These are phyloP conservation scores for Syngnathus rostellatus DNA, from an alignment of 2,797 vertebrate genomes.

Conservation along the genomic window DNA sequence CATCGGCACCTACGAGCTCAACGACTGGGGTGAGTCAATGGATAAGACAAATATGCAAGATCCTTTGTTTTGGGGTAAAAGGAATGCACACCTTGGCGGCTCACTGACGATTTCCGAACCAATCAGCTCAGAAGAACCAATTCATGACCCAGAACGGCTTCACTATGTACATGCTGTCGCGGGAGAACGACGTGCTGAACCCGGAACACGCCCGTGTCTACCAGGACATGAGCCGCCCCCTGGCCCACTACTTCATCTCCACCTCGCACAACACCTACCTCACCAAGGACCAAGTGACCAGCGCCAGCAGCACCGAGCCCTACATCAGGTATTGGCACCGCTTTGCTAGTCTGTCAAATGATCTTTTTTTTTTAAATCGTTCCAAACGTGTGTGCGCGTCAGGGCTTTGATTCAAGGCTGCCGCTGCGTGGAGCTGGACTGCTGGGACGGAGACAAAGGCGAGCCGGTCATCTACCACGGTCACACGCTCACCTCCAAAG, in stretches of 20 bases:
- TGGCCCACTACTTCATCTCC: slow-evolving; percentile 89
- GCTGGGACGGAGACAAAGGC: slow-evolving; percentile 90
- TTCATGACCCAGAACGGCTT: slow-evolving; percentile 92
- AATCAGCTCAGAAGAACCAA: slow-evolving; percentile 66
- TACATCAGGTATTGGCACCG: slow-evolving; percentile 76
- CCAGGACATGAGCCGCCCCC: slow-evolving; percentile 87
- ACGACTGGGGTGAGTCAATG: slow-evolving; percentile 76
- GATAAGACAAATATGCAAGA: no score
- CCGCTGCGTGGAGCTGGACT: slow-evolving; percentile 94
- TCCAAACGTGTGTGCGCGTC: not conserved
- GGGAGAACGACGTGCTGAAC: slow-evolving; percentile 81
- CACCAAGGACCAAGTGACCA: slow-evolving; percentile 86
- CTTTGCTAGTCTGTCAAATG: not conserved
- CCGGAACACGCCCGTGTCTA: slow-evolving; percentile 69
- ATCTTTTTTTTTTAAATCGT: no score
- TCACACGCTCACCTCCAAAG: slow-evolving; percentile 91
- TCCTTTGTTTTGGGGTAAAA: no score
- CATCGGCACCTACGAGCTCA: slow-evolving; percentile 80
- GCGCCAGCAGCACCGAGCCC: slow-evolving; percentile 90
- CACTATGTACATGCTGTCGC: slow-evolving; percentile 90
- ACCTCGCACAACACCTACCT: slow-evolving; percentile 86
- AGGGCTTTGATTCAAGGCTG: slow-evolving; percentile 90
- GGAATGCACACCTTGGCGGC: no score
- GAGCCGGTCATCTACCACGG: slow-evolving; percentile 90
- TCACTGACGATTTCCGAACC: no score